Evolutionary conservation across 2,797 vertebrate genomes (phyloP), one percentile per base, ranked within the genome.

Genomic region (Petrocephalus sullivani): DNA sequence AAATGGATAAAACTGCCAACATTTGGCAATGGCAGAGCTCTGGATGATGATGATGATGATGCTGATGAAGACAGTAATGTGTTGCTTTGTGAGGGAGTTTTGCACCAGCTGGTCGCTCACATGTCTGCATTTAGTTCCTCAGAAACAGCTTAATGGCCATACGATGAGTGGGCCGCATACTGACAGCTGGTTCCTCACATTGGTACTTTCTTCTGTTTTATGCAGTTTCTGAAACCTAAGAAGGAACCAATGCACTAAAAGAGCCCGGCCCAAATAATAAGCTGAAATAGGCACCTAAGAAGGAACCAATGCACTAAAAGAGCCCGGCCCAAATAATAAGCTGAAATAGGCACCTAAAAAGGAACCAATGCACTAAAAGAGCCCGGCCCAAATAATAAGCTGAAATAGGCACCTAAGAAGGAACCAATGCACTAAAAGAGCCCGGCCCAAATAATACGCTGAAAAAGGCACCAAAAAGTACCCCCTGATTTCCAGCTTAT

Each of bases 81-180:
- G 12, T 37, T 14, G 54, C 56, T 86, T 16, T 57, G 85, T 19
- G 71, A 6, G 37, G 37, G 71, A 78, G 71, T 46, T 46, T 19
- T 1, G 12, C 56, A 3, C 12, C 54, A 37, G 85, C 33, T 86
- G 56, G 56, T 46, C 28, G 21, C 33, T 37, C 28, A 37, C 83
- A 56, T 58, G 51, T 81, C 71, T 87, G 14, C 37, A 1, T 64
- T 82, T 33, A 89, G 67, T 81, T 87, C 75, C 71, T 33, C 16
- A 82, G 71, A 87, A 89, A 89, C 85, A 89, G 85, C 88, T 89
- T 56, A 87, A 89, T 23, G 28, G 67, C 56, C 88, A 87, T 86
- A 88, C 54, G 84, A 53, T 86, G 88, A 75, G 88, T 88, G 88
- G 84, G 88, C 49, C 86, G 88, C 53, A 81, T 33, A 4, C 56